Base-by-base conservation (phyloP, 2,797 vertebrate genomes). In the Tamandua tetradactyla region DNA sequence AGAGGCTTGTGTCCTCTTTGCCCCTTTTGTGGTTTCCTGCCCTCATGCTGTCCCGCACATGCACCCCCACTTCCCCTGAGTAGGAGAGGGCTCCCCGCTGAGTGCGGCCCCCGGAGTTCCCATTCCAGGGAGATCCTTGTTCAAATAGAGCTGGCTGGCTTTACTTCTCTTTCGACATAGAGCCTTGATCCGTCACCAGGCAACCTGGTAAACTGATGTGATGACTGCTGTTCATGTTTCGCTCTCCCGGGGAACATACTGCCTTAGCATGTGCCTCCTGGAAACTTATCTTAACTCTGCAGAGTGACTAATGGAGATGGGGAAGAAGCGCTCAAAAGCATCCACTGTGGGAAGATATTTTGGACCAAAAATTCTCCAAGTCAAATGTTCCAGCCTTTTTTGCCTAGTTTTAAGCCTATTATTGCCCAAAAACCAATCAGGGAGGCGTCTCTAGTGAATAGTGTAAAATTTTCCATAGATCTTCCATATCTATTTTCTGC, bases 361-460 rank as follows among this genome's bases (percentile, higher is more conserved):
- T 87, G 52, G 61, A 30, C 80, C 82, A 20, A 62, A 52, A 89
- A 59, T 40, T n/a, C 42, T 92, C 61, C 66, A 64, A 47, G 72
- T 57, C 35, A 62, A 64, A 71, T 69, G 8, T 47, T 79, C 91
- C 49, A 74, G 27, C 37, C 14, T 25, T 47, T 66, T 93, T 85
- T 32, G 12, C 20, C 55, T 83, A 72, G 13, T 75, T 93, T 80
- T 81, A 78, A 25, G 42, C 10, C 15, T 64, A 78, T 57, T 10
- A 30, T 62, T 42, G 27, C 12, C n/a, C 47, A 14, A 85, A 88
- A 84, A 22, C 30, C 80, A 47, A 12, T 11, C 57, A 81, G 85
- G 87, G 75, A 91, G 55, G 69, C 23, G 75, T 55, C 47, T 44
- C 55, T 44, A 32, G 35, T 91, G 87, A 40, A 68, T 85, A 64